phyloP scores from a whole-genome alignment of 2,113 vertebrate species.

The Catharus minimus region DNA sequence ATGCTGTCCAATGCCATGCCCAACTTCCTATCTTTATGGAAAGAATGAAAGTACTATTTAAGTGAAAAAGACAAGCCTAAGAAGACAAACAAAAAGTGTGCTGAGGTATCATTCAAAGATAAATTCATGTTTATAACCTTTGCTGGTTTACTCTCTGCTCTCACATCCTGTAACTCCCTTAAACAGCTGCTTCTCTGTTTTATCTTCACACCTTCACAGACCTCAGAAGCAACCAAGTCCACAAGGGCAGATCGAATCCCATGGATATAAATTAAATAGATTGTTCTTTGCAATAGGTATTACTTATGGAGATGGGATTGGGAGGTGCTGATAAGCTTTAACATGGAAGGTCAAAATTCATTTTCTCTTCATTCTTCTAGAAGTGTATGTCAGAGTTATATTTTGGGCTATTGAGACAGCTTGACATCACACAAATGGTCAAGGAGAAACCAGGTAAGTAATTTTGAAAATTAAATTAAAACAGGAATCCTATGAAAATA shows the following conservation, averaged over 20 bases:
- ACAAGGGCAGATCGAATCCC: not conserved
- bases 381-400: not conserved
- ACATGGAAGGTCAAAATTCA: not conserved
- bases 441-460: not conserved
- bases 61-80: not conserved
- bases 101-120: not conserved
- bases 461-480: not conserved
- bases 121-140: not conserved
- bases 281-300: not conserved
- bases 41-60: not conserved
- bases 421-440: not conserved
- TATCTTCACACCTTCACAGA: not conserved
- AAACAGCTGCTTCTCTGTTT: not conserved
- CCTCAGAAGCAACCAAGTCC: not conserved
- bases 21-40: not conserved
- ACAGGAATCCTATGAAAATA: not conserved
- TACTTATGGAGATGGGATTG: not conserved
- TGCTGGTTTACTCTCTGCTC: not conserved
- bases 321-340: not conserved
- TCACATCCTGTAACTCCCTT: not conserved
- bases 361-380: not conserved
- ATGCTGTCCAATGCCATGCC: not conserved
- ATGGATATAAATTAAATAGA: not conserved
- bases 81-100: not conserved
- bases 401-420: not conserved